phyloP scores from a whole-genome alignment of 2,113 vertebrate genomes.

The Pao palembangensis region DNA sequence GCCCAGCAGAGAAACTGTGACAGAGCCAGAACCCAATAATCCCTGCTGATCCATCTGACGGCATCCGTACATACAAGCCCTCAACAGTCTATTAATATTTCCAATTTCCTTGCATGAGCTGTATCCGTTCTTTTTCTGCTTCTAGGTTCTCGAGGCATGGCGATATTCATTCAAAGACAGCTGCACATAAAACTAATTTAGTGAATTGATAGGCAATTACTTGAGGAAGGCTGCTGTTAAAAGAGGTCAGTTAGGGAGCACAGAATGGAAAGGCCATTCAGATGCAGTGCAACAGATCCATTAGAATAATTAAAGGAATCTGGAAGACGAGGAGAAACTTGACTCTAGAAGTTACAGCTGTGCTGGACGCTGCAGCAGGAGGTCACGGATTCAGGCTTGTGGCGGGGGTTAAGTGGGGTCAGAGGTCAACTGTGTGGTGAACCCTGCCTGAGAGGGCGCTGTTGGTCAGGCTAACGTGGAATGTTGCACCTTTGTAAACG shows the following conservation, averaged over 20 bases:
- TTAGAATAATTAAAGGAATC: conserved; percentile 23
- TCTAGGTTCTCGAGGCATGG: conserved; percentile 11
- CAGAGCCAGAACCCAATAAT: conserved; percentile 32
- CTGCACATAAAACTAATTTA: conserved; percentile 9
- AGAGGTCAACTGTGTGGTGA: conserved; percentile 7
- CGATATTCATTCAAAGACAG: conserved; percentile 1
- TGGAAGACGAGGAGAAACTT: not conserved
- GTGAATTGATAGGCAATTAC: conserved; percentile 55
- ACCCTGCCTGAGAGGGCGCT: not conserved
- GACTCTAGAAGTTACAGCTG: conserved; percentile 3
- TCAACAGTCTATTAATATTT: conserved; percentile 25
- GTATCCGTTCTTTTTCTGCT: not conserved
- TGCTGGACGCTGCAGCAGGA: conserved; percentile 6
- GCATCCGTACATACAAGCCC: conserved; percentile 24
- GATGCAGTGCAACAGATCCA: conserved; percentile 22
- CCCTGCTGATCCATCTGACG: conserved; percentile 24
- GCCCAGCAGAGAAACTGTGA: conserved; percentile 38
- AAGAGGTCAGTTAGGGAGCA: conserved; percentile 16
- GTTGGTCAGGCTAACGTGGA: too few species aligned
- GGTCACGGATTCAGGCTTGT: conserved; percentile 1
- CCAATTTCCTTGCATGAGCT: conserved; percentile 2
- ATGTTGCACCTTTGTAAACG: too few species aligned
- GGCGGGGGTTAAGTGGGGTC: conserved; percentile 16
- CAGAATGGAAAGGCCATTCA: conserved; percentile 24
- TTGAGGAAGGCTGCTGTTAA: conserved; percentile 14